Evolutionary conservation across 2,797 vertebrate genomes (phyloP).

Genomic region (Simalia tracyae): DNA sequence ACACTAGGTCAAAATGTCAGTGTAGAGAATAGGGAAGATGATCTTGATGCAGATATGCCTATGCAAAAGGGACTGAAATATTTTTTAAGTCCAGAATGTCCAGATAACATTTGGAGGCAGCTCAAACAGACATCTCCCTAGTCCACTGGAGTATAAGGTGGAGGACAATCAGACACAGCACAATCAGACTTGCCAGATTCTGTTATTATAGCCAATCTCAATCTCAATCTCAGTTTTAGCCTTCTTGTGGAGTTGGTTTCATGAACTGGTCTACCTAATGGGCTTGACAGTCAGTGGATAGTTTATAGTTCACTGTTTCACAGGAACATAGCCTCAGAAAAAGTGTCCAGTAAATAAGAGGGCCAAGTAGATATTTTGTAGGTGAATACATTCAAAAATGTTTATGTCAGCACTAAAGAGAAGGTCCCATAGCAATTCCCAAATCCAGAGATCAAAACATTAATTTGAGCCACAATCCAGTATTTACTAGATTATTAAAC

Average conservation of each 20-base stretch:
- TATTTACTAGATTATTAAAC: not conserved
- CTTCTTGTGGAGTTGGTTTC: not conserved
- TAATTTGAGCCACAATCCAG: not conserved
- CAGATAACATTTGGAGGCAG: not conserved
- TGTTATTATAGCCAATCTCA: not conserved
- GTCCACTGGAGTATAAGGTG: not conserved
- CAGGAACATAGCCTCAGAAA: not conserved
- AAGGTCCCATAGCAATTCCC: not conserved
- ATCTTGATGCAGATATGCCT: not conserved
- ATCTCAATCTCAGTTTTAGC: not conserved
- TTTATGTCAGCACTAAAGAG: not conserved
- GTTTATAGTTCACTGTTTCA: not conserved
- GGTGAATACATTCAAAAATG: not conserved
- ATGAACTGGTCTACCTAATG: not conserved
- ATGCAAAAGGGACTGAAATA: not conserved
- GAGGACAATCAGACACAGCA: no score
- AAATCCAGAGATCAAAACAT: not conserved
- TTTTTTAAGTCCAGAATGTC: not conserved
- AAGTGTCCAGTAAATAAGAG: not conserved
- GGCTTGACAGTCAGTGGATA: not conserved
- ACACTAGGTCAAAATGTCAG: not conserved
- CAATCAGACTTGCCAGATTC: not conserved
- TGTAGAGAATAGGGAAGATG: not conserved
- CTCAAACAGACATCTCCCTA: not conserved
- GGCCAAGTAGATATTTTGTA: not conserved